These are phyloP conservation scores for Drosophila dives DNA, from an alignment of 2,888 invertebrate genomes.

Conservation along the genomic window DNA sequence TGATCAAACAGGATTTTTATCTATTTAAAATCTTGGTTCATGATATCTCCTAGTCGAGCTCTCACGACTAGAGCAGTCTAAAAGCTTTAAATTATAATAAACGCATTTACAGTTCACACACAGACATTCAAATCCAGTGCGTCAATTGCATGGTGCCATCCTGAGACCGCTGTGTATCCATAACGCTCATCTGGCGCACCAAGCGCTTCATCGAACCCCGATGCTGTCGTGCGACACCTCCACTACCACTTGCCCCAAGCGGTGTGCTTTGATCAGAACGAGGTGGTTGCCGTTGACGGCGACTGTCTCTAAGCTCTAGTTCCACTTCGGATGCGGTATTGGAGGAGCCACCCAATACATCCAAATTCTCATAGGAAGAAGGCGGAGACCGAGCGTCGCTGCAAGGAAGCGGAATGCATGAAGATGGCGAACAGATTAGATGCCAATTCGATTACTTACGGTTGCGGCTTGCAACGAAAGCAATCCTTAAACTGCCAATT, in stretches of 20 bases:
- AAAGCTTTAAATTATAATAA: constrained; percentile 3
- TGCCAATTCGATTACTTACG: constrained; percentile 85
- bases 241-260: constrained; percentile 20
- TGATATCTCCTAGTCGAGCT: not conserved
- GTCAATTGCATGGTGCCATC: constrained; percentile 94
- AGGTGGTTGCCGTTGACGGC: constrained; percentile 59
- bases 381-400: constrained; percentile 82
- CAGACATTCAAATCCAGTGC: constrained; percentile 90
- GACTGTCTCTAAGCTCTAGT: constrained; percentile 78
- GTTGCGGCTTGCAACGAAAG: constrained; percentile 89
- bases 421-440: not conserved
- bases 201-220: constrained; percentile 89
- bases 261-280: constrained; percentile 85
- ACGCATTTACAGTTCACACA: not conserved
- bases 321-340: constrained; percentile 80
- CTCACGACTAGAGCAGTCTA: not conserved
- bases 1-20: not conserved
- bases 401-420: not conserved
- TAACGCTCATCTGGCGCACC: constrained; percentile 91
- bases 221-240: constrained; percentile 61
- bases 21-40: not conserved
- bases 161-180: constrained; percentile 92
- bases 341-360: constrained; percentile 86
- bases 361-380: constrained; percentile 91
- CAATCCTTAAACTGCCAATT: constrained; percentile 92